Evolutionary conservation across 2,797 vertebrate species (phyloP).

Genomic region (Falco naumanni): DNA sequence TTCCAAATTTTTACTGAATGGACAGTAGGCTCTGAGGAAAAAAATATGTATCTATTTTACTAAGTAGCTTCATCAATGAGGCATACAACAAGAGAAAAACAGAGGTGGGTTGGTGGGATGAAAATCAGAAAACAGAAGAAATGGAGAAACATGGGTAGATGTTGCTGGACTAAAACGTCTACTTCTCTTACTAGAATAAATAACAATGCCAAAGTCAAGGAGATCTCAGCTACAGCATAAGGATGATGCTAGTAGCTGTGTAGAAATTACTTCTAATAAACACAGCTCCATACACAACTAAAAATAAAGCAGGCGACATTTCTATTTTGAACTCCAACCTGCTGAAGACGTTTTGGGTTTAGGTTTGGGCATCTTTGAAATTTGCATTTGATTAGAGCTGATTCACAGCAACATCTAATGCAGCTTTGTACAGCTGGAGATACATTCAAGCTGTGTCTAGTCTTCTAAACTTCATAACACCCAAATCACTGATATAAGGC

Average conservation of each 20-base stretch:
- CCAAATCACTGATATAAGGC: background rate
- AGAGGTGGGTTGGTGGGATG: rapidly evolving
- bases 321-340: background rate
- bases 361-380: background rate
- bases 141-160: background rate
- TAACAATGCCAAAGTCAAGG: background rate
- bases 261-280: background rate
- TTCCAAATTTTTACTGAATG: background rate
- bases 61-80: background rate
- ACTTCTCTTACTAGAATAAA: background rate
- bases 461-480: background rate
- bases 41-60: background rate
- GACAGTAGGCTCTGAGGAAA: background rate
- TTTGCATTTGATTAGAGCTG: background rate
- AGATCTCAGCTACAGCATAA: background rate
- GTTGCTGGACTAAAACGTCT: background rate
- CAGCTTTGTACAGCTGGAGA: background rate
- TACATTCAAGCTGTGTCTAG: background rate
- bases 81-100: background rate
- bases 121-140: background rate
- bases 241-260: background rate
- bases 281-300: background rate
- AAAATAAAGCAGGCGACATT: background rate
- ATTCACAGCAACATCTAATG: background rate
- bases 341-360: background rate